Evolutionary conservation across 92 coral and sea anemone genomes (phyloP).

Genomic region (Scolanthus callimorphus): DNA sequence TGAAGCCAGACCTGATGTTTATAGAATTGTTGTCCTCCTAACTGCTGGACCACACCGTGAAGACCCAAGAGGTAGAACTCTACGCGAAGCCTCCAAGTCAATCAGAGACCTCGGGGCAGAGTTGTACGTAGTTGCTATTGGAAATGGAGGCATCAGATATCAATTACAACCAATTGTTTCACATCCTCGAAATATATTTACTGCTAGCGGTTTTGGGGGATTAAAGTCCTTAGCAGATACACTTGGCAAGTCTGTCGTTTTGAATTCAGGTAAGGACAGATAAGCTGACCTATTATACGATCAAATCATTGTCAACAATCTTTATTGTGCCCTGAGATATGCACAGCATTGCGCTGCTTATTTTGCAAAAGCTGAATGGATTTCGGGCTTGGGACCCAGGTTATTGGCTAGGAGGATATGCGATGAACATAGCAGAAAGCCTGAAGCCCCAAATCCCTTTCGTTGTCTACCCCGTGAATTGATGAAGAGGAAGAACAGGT

Average conservation of each 20-base stretch:
- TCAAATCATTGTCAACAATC: too few species aligned
- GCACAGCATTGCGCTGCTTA: too few species aligned
- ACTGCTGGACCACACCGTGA: conserved; percentile 71
- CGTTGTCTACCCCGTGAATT: too few species aligned
- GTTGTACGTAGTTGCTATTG: conserved; percentile 54
- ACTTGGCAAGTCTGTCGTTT: conserved; percentile 8
- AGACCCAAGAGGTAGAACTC: conserved; percentile 23
- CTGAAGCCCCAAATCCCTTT: too few species aligned
- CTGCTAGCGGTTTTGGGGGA: conserved; percentile 32
- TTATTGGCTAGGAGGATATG: too few species aligned
- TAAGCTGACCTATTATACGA: too few species aligned
- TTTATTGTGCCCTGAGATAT: too few species aligned
- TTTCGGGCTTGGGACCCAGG: too few species aligned
- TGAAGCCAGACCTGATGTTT: conserved; percentile 53
- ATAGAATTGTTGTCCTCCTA: conserved; percentile 66
- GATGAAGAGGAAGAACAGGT: too few species aligned
- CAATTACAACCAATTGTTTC: conserved; percentile 52
- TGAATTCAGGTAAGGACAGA: conserved; percentile 9
- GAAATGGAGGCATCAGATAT: conserved; percentile 25
- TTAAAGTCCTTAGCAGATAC: conserved; percentile 14
- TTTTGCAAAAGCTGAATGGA: too few species aligned
- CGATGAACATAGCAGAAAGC: too few species aligned
- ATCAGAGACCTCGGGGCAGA: conserved; percentile 38
- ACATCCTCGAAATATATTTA: conserved; percentile 46
- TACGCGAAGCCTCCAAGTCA: conserved; percentile 30